Evolutionary conservation across 2,797 vertebrate species (phyloP), one percentile per base, ranked within the genome.

Genomic region (Crenuchus spilurus): DNA sequence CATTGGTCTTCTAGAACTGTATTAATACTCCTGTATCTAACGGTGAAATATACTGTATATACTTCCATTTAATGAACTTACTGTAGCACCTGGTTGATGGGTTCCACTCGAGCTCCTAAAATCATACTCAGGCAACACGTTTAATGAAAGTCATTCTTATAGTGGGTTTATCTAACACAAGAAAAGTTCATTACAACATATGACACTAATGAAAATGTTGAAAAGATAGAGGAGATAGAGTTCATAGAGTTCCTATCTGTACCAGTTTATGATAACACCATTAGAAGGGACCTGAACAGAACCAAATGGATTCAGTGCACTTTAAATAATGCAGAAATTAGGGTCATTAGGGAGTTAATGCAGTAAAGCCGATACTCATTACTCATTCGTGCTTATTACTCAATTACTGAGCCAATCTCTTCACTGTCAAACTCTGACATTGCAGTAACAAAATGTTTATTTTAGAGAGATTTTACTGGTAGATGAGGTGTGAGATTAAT

Each of bases 271-370:
- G 6, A 37, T 39, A 20, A 42, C 18, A 3, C 49, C 37, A 67
- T 80, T 46, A 68, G 55, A 55, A 68, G 20, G 48, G 39, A 52
- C 30, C 22, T 62, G 18, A 31, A 6, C 14, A 14, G 14, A 35
- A 35, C 20, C 39, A 66, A 9, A 41, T 62, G 11, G 54, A 68
- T 55, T 68, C 28, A 51, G 18, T 33, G 37, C 13, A 42, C 63
- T 67, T 66, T 75, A 71, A 62, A 72, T 79, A 80, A 63, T 72
- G 35, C 61, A 26, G 28, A 63, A 73, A 76, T 41, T 1, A 68
- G 70, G n/a, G 63, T 73, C 31, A 63, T 73, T 73, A 73, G 49
- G 24, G 49, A 78, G 57, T 67, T 57, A 73, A 78, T 69, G 64
- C 57, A 67, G 52, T 67, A 73, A 33, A 69, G 57, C 22, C 28